Evolutionary conservation across 2,888 invertebrate genomes (phyloP), one percentile per base, ranked within the genome.

Genomic region (Sepiola atlantica): DNA sequence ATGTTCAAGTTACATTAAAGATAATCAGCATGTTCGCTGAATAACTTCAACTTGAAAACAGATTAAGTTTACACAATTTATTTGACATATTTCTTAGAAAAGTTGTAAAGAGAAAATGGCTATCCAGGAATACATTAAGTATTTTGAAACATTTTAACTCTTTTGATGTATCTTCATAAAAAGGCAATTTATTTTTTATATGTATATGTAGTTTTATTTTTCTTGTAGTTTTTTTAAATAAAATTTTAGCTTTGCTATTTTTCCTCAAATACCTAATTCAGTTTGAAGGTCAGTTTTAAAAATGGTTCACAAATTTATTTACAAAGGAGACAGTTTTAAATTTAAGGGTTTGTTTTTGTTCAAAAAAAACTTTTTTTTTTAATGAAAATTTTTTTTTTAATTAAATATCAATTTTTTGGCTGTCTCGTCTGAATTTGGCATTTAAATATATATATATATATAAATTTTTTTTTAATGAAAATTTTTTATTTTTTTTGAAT

Each of bases 261-360:
- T n/a, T 45, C 35, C n/a, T 92, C 55, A 45, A 92, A 55, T 92
- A 92, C 92, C 92, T 54, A 45, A 92, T 92, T 92, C 92, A 92
- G 92, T 92, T 92, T 92, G 92, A 92, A 92, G 92, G 92, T 92
- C 92, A 92, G 92, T 92, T 55, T 45, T 55, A 18, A 92, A 55
- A 92, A 55, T 92, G 92, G 45, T 92, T 92, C 55, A 92, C 16
- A 28, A 32, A 16, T 92, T 45, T 92, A 55, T 45, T 45, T 45
- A 55, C 35, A n/a, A 32, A 92, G 21, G n/a, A 35, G 92, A 92
- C 92, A 92, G n/a, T 18, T 92, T 55, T 24, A 77, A 77, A 14
- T 77, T n/a, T 32, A 77, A 32, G n/a, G 14, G n/a, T n/a, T 45
- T n/a, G n/a, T 91, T 91, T 35, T 91, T 12, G 35, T 77, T 77